Evolutionary conservation across 2,113 vertebrate species (phyloP), one percentile per base, ranked within the genome.

Genomic region (Marmota flaviventris): DNA sequence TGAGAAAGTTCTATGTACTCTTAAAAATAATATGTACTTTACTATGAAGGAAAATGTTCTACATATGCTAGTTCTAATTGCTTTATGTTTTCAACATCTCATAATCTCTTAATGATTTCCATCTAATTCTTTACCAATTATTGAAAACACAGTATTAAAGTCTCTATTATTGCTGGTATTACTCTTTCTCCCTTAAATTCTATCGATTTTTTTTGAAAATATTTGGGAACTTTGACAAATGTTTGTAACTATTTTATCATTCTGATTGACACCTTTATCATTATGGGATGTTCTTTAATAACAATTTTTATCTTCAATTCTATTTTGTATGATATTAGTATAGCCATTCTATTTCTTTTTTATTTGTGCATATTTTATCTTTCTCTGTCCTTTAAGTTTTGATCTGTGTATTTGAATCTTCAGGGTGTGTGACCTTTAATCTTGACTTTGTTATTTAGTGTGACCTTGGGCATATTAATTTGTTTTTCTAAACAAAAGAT

Each of bases 391-490:
- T 85, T 87, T 83, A 73, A 82, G 25, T 91, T 96, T 85, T 48
- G 34, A 56, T 6, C 48, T 58, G 10, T 65, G 29, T 69, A 42
- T 92, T 37, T 77, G 4, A 84, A 93, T 78, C 61, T 67, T 72
- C 65, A 58, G 7, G 85, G 5, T 39, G 4, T 81, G 8, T 53
- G 13, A 86, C 42, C 25, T n/a, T 70, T 25, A 78, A 70, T 83
- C 58, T 67, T 76, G 37, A 89, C 48, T 90, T 39, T 89, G 34
- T 85, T 56, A 81, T 39, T 93, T 89, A 85, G 29, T 72, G 79
- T 56, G 45, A 96, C 13, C 2, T 11, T 96, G n/a, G 75, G 8
- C 65, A 95, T n/a, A 29, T 63, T 95, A 95, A 96, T 81, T 93
- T 63, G 25, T 65, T 88, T 96, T 85, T 92, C 85, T 85, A 88